phyloP scores from a whole-genome alignment of 2,888 invertebrate genomes.

The Cosmia pyralina region DNA sequence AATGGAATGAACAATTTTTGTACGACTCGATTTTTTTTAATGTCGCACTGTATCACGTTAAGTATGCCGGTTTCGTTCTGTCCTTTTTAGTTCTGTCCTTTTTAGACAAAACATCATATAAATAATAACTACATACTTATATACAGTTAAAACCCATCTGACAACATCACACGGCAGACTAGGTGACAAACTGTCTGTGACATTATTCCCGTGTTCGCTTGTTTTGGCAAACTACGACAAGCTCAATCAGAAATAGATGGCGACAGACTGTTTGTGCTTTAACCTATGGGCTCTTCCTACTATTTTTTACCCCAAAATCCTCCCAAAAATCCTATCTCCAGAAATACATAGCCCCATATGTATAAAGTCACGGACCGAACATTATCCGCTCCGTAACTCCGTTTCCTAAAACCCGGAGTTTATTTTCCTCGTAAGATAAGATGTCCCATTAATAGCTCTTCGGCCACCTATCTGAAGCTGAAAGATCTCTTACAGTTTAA shows the following conservation, averaged over 20 bases:
- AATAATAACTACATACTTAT: not conserved
- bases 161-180: not conserved
- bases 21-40: not conserved
- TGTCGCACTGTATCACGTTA: not conserved
- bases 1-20: not conserved
- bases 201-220: conserved; percentile 9
- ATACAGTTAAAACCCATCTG: not conserved
- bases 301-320: conserved; percentile 4
- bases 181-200: conserved; percentile 34
- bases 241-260: conserved; percentile 28
- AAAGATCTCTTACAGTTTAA: conserved; percentile 87
- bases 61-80: not conserved
- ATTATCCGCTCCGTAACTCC: conserved; percentile 43
- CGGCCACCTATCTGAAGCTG: conserved; percentile 79
- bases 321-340: conserved; percentile 27
- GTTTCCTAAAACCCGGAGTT: conserved; percentile 52
- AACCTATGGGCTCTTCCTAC: not conserved
- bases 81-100: not conserved
- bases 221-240: conserved; percentile 10
- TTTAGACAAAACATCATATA: not conserved
- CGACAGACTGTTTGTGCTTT: not conserved
- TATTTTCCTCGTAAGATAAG: conserved; percentile 76
- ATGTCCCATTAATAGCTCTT: conserved; percentile 72
- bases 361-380: conserved; percentile 57
- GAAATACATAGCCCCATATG: conserved; percentile 46